Evolutionary conservation across 1,140 invertebrate species (phyloP), one percentile per base, ranked within the genome.

Genomic region (Anastrepha obliqua): DNA sequence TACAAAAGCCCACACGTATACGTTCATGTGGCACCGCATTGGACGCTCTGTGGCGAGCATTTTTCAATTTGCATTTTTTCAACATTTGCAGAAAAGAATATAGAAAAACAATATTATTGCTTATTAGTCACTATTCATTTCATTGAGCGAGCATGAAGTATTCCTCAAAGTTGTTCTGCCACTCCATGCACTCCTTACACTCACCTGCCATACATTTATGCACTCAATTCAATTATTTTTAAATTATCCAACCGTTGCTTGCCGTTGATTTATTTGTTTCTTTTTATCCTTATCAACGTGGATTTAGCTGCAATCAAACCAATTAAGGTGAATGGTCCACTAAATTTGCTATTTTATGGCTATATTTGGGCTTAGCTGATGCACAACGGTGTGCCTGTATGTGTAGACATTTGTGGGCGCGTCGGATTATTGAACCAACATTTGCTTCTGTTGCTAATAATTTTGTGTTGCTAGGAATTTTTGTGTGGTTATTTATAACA

Each of bases 1-100:
- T 98, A 90, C 97, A 98, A 94, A 97, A 99, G 47, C 96, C 95
- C 11, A 97, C 95, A 92, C 95, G 87, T 55, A 88, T 74, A 44
- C 88, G 86, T 70, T 88, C 88, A 55, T 88, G 88, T 65, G 70
- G 55, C 42, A 87, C 81, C 11, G 74, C 67, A 85, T 85, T 87
- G 55, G 55, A 85, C 20, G 85, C 85, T 86, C 87, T 89, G 51
- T 20, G n/a, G 13, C 7, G 60, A 67, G 7, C 5, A n/a, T 59
- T 78, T 59, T 60, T 74, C 15, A 59, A 65, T 86, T 78, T 86
- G 20, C 58, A 20, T 67, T 81, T 65, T 87, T 70, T 42, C 39
- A 17, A 59, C 44, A 88, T 58, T 58, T 39, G 3, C 42, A 62
- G 17, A 81, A 39, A 67, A 67, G 29, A 7, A 29, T 2, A 9